Base-by-base conservation (phyloP, 2,113 vertebrate species). In the Genyomyrus donnyi region DNA sequence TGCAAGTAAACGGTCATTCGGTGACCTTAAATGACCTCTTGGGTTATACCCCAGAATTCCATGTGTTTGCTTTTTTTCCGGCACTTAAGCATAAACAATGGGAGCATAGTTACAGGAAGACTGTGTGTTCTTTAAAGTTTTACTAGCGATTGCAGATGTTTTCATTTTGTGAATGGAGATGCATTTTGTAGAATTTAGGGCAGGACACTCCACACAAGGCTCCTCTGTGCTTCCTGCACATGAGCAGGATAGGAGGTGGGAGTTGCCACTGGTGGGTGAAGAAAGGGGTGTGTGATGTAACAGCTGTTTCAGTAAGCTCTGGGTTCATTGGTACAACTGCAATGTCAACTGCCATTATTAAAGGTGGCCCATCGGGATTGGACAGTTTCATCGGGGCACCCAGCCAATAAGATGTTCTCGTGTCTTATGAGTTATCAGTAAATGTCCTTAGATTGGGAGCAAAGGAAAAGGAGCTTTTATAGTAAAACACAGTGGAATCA, bases 11-110 rank as follows among this genome's bases (percentile, higher is more conserved):
- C 10, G 49, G n/a, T 86, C 48, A 50, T 50, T 50, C 46, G 4
- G 84, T 86, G 84, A 50, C 84, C 84, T 86, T 48, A 49, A 86
- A 49, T 86, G n/a, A 86, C 9, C n/a, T n/a, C 84, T 49, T 50
- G 10, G 45, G 13, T 31, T 48, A n/a, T 27, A 50, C 11, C 21
- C 84, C 24, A 49, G 21, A 49, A 49, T 49, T 9, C n/a, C 46
- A 50, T 17, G n/a, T 48, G 46, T 50, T 86, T 31, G n/a, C 46
- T 27, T 86, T 85, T 49, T 24, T 13, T 11, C 42, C 5, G 5
- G 84, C 24, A 19, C 74, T 15, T 50, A 9, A 27, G 24, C 13
- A 8, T 86, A 50, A 86, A 50, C 84, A 85, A 48, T 85, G 42
- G 45, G n/a, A 86, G 42, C 84, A 86, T 50, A 86, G 84, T n/a